Base-by-base conservation (phyloP, 2,797 vertebrate species). In the Xyrichtys novacula region DNA sequence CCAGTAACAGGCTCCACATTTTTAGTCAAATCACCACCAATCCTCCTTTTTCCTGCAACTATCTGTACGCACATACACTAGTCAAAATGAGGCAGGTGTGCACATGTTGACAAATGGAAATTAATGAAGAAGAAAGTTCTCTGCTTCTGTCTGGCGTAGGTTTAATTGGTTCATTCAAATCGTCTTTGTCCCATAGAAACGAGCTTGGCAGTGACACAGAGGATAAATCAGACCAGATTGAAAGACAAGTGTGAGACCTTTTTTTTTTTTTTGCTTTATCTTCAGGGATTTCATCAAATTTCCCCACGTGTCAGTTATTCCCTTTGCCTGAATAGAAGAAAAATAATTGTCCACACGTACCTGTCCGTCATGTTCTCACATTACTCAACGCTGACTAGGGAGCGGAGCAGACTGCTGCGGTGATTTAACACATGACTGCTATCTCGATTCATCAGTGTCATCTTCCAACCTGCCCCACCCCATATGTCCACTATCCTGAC, bases 351-450 rank as follows among this genome's bases (percentile, higher is more conserved):
- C 78, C 67, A 29, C 50, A 42, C 23, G 47, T 75, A 74, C 74
- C 74, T 85, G 82, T 75, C 86, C 38, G 6, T 85, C 78, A 80
- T 74, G 65, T 81, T 84, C 79, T 84, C 56, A 52, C 66, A 61
- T 71, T 69, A 25, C 52, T 74, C 70, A 46, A 39, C 59, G 19
- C 48, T 26, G 77, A 59, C 63, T 77, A 72, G 61, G 67, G 74
- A 88, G 76, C 71, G 50, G 61, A 66, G 50, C 58, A 83, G 81
- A 77, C 62, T 67, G 76, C 70, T 66, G 65, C 65, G 54, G 70
- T 87, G 77, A 85, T 88, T 86, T 85, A 86, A 85, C 70, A 84
- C 80, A 83, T 75, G 71, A 88, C 83, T 84, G 79, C 76, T 78
- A 85, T 85, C 85, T 78, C 74, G 60, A 67, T 87, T 85, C 84